A percentile compares a stretch with the other conserved stretches of the same genome.
Evolutionary conservation across 2,113 vertebrate species (phyloP).

Genomic region (Cyprinodon tularosa): DNA sequence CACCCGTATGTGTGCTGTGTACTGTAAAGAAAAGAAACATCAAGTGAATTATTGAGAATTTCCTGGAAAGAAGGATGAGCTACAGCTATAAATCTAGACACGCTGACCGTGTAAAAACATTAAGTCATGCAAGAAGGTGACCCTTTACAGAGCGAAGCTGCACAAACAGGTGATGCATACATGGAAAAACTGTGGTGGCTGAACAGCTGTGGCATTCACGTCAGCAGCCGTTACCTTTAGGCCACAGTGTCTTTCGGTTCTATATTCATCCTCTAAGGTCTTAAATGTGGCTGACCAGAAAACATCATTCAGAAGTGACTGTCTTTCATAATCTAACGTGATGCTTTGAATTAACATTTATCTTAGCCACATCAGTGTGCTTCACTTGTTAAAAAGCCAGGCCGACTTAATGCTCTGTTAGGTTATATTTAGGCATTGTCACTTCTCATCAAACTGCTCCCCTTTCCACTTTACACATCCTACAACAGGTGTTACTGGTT

Average conservation of each 20-base stretch:
- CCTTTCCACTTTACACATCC: neutral
- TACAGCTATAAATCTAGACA: neutral
- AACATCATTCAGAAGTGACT: slow-evolving; percentile 31
- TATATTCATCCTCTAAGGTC: slow-evolving; percentile 30
- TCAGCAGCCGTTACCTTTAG: slow-evolving; percentile 20
- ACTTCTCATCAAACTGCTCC: neutral
- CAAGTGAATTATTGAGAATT: neutral
- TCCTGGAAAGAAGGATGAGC: neutral
- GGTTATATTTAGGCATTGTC: neutral
- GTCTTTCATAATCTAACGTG: slow-evolving; percentile 16
- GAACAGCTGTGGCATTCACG: slow-evolving; percentile 35
- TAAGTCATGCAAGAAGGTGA: neutral
- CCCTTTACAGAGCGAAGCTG: neutral
- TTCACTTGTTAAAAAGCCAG: neutral
- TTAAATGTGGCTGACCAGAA: slow-evolving; percentile 7
- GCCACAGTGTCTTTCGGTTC: slow-evolving; percentile 5
- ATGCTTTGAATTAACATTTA: slow-evolving; percentile 8
- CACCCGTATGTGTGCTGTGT: slow-evolving; percentile 4
- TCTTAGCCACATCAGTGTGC: slow-evolving; percentile 22
- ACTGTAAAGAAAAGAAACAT: slow-evolving; percentile 16
- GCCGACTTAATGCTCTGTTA: neutral
- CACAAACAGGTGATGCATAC: slow-evolving; percentile 19
- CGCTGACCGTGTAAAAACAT: neutral
- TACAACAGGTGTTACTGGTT: slow-evolving; percentile 37
- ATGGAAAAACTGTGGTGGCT: slow-evolving; percentile 4